Evolutionary conservation across 2,797 vertebrate genomes (phyloP), one percentile per base, ranked within the genome.

Genomic region (Onychomys torridus): DNA sequence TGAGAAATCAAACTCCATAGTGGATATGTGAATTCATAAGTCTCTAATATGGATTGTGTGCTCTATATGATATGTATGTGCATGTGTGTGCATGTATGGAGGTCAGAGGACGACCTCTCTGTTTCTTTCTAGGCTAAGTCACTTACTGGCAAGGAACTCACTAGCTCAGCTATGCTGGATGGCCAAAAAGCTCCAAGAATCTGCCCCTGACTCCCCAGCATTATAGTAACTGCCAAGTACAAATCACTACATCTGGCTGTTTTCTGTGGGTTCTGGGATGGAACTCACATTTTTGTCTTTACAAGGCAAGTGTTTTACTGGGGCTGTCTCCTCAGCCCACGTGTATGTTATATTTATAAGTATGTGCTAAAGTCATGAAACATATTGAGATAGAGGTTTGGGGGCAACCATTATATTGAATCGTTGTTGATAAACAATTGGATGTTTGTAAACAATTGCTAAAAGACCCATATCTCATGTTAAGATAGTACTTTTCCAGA

Each of bases 371-470:
- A 89, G 59, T 91, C 73, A 86, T 82, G 16, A 79, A 11, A 7
- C 1, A 61, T 57, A 2, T 19, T 63, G 34, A 73, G 37, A 69
- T 59, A 67, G 59, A 86, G 2, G 6, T 90, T 93, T 87, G 10
- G 93, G 75, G 59, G 76, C n/a, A 89, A 34, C 16, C 73, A 25
- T 75, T 93, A 9, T 14, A 57, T 65, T 21, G 81, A 11, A 19
- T 49, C 6, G 19, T 82, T 37, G 40, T 88, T 91, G 88, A 69
- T 88, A 49, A 90, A n/a, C 49, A 85, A 85, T 43, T 52, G 87
- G 76, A 91, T 96, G 40, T 92, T 92, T 93, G 88, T 73, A 90
- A 93, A 88, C 43, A 94, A 29, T 89, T 95, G 55, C 84, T 84
- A 61, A 84, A 95, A 93, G 46, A 87, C 81, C 40, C 43, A 25